These are phyloP conservation scores for Apodemia hepburni DNA, from an alignment of 2,888 invertebrate genomes.

Conservation along the genomic window DNA sequence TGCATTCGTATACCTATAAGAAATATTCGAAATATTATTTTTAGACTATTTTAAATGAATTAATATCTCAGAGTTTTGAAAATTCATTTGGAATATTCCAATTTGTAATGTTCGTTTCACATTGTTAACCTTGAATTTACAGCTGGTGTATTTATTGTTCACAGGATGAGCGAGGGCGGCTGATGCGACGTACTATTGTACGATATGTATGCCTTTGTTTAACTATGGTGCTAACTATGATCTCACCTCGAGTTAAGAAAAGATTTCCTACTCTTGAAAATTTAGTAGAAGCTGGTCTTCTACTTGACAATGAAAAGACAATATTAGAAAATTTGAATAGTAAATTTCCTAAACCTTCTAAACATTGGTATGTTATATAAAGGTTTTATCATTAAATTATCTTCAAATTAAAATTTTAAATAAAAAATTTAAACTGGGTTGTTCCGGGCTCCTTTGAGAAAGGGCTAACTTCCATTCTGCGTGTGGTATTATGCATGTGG, in stretches of 20 bases:
- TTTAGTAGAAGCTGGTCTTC: constrained; percentile 90
- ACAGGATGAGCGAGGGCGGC: constrained; percentile 89
- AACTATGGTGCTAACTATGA: constrained; percentile 93
- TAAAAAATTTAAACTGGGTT: too few relatives aligned
- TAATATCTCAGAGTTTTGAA: too few relatives aligned
- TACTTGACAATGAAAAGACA: constrained; percentile 89
- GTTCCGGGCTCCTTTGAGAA: too few relatives aligned
- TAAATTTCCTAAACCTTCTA: constrained; percentile 91
- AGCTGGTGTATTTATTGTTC: constrained; percentile 24
- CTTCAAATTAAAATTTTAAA: too few relatives aligned
- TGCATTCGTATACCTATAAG: too few relatives aligned
- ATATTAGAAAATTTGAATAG: constrained; percentile 89
- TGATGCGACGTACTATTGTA: constrained; percentile 91
- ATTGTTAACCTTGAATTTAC: background rate
- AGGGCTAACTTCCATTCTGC: too few relatives aligned
- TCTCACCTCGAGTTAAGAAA: constrained; percentile 93
- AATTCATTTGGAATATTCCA: too few relatives aligned
- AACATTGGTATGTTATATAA: constrained; percentile 84
- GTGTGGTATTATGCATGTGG: too few relatives aligned
- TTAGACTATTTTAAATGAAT: too few relatives aligned
- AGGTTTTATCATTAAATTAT: too few relatives aligned
- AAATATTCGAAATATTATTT: too few relatives aligned
- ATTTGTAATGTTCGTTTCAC: too few relatives aligned
- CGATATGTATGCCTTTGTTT: constrained; percentile 91
- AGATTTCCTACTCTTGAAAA: constrained; percentile 92